Evolutionary conservation across 2,797 vertebrate genomes (phyloP), one percentile per base, ranked within the genome.

Genomic region (Dipus sagitta): DNA sequence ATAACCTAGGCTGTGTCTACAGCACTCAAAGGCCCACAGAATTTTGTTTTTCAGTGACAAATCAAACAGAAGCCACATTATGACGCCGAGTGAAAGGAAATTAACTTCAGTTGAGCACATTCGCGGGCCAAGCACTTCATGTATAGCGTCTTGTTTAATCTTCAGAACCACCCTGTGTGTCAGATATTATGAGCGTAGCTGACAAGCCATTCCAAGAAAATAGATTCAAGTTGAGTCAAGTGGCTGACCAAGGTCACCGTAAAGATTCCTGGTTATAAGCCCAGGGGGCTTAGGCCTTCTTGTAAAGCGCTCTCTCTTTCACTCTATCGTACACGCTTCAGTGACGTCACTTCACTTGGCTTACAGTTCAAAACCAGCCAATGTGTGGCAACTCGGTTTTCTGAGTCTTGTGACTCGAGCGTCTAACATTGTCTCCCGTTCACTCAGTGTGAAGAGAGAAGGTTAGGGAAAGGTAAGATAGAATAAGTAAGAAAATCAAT

Each of bases 161-260:
- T 71, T 96, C 76, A 96, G 78, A 95, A 91, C n/a, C 60, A 84
- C 76, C 71, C 15, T 87, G 34, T 72, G 3, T 85, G 65, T 72
- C 82, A 72, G 65, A 81, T 96, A 90, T 91, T 95, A 91, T 93
- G 94, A 88, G 83, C 83, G 28, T 79, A 81, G 52, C 90, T 90
- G 23, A 93, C 90, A 91, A 93, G 67, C 78, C 82, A 64, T 85
- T 94, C 72, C 64, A 85, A 83, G 81, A 91, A 96, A 94, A 88
- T 34, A 92, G 70, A 90, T 84, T 87, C 81, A 82, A 91, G 85
- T 17, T 90, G 84, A 93, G 32, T 70, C 38, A 64, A 92, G 32
- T 72, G 82, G n/a, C 72, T 93, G 20, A 32, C 52, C 86, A 93
- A 86, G 72, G 86, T 94, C 92, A 81, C 3, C 20, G 70, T 54